These are phyloP conservation scores for Melitaea athalia DNA, from an alignment of 2,888 invertebrate species.

Conservation along the genomic window DNA sequence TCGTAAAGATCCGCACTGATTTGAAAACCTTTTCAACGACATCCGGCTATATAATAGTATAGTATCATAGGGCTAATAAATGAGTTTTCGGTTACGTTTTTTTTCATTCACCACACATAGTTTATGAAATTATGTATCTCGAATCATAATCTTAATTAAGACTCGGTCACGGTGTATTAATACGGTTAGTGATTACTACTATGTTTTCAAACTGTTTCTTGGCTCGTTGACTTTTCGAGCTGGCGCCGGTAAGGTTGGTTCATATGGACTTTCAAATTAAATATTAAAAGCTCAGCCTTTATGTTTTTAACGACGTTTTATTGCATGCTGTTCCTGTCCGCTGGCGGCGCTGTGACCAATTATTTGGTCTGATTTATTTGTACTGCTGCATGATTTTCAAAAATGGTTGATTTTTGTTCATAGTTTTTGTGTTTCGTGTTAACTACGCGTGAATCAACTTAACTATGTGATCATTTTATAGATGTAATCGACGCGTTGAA, in stretches of 20 bases:
- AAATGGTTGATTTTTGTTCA: background rate
- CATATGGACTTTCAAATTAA: slow-evolving; percentile 30
- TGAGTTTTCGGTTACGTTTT: slow-evolving; percentile 4
- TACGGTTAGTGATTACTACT: slow-evolving; percentile 57
- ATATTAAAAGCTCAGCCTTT: slow-evolving; percentile 25
- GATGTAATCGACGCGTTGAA: too few relatives aligned
- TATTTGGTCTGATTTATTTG: slow-evolving; percentile 4
- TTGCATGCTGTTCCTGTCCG: slow-evolving; percentile 20
- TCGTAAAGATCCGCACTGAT: slow-evolving; percentile 12
- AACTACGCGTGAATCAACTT: too few relatives aligned
- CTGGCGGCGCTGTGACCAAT: slow-evolving; percentile 4
- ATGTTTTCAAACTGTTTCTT: slow-evolving; percentile 60
- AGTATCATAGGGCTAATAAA: slow-evolving; percentile 9
- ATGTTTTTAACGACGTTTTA: slow-evolving; percentile 26
- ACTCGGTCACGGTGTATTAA: slow-evolving; percentile 68
- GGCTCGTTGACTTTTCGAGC: slow-evolving; percentile 62
- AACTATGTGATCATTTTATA: too few relatives aligned
- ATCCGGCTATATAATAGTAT: slow-evolving; percentile 4
- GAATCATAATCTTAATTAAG: slow-evolving; percentile 65
- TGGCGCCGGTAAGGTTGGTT: slow-evolving; percentile 45
- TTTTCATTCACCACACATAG: slow-evolving; percentile 18
- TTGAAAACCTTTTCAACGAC: slow-evolving; percentile 19
- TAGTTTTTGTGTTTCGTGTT: background rate
- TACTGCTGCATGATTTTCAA: background rate
- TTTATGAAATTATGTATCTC: slow-evolving; percentile 48